phyloP scores from a whole-genome alignment of 2,113 vertebrate species.

The Budorcas taxicolor region DNA sequence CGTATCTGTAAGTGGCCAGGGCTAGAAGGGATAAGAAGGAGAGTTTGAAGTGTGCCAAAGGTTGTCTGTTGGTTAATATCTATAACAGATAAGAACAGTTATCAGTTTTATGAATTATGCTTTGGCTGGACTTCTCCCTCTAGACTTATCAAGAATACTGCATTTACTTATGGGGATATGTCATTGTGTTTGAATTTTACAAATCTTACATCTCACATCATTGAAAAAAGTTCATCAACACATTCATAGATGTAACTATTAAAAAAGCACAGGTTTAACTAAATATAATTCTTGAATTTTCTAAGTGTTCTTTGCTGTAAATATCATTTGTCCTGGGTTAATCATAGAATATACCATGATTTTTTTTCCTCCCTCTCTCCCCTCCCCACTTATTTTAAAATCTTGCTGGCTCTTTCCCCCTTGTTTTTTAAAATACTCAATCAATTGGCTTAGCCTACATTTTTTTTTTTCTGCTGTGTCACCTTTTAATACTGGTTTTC shows the following conservation, averaged over 20 bases:
- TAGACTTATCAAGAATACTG: not conserved
- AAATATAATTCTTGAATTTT: constrained; percentile 19
- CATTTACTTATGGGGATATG: not conserved
- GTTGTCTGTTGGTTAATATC: not conserved
- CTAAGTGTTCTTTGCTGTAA: not conserved
- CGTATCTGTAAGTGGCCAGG: not conserved
- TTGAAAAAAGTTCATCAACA: not conserved
- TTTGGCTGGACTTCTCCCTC: not conserved
- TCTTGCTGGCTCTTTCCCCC: not conserved
- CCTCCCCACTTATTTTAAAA: not conserved
- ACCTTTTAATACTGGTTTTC: constrained; percentile 69
- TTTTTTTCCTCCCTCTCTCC: not conserved
- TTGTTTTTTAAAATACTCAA: constrained; percentile 8
- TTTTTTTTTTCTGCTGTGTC: not conserved
- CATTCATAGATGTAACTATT: not conserved
- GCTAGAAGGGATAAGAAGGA: not conserved
- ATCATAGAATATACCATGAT: not conserved
- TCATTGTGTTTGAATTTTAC: not conserved
- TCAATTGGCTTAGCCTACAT: not conserved
- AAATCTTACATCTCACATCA: not conserved
- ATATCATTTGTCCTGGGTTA: constrained; percentile 1
- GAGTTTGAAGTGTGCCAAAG: not conserved
- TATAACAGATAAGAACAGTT: not conserved
- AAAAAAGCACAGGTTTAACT: not conserved
- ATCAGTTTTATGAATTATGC: not conserved